Conservation (phyloP, 2,888 invertebrate genomes). For the Phrixothrix hirtus region DNA sequence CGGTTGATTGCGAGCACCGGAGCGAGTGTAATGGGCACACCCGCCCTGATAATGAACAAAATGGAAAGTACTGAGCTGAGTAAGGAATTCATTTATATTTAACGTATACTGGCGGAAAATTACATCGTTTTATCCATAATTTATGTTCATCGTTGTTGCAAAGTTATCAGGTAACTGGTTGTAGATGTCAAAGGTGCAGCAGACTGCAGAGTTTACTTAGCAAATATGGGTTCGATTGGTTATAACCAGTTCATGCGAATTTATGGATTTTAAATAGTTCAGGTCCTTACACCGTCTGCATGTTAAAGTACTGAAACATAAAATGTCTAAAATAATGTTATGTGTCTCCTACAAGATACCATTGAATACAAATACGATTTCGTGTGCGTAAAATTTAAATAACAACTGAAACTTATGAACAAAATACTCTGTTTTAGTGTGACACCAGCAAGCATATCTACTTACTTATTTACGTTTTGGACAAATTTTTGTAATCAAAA, state of each 20-base stretch:
- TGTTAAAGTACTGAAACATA: constrained; percentile 27
- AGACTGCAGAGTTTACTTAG: constrained; percentile 30
- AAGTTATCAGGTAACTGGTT: constrained; percentile 34
- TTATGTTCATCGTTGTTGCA: constrained; percentile 26
- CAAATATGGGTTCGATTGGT: constrained; percentile 30
- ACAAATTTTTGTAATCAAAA: neutral
- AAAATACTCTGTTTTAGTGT: neutral
- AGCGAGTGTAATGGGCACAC: constrained; percentile 34
- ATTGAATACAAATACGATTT: constrained; percentile 19
- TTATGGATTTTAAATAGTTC: constrained; percentile 34
- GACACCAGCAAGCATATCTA: neutral
- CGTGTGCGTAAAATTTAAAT: constrained; percentile 25
- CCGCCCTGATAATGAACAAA: constrained; percentile 37
- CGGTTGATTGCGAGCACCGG: constrained; percentile 36
- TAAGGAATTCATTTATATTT: constrained; percentile 37
- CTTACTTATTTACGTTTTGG: neutral
- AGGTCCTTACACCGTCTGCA: constrained; percentile 26
- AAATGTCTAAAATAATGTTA: constrained; percentile 30
- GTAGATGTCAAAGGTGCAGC: constrained; percentile 31
- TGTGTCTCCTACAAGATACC: constrained; percentile 26
- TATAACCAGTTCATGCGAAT: constrained; percentile 30
- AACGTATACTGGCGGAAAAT: constrained; percentile 38
- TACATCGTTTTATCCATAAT: constrained; percentile 40
- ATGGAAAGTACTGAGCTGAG: constrained; percentile 40
- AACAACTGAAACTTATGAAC: constrained; percentile 5